Evolutionary conservation across 2,113 vertebrate species (phyloP), one percentile per base, ranked within the genome.

Genomic region (Camelus bactrianus): DNA sequence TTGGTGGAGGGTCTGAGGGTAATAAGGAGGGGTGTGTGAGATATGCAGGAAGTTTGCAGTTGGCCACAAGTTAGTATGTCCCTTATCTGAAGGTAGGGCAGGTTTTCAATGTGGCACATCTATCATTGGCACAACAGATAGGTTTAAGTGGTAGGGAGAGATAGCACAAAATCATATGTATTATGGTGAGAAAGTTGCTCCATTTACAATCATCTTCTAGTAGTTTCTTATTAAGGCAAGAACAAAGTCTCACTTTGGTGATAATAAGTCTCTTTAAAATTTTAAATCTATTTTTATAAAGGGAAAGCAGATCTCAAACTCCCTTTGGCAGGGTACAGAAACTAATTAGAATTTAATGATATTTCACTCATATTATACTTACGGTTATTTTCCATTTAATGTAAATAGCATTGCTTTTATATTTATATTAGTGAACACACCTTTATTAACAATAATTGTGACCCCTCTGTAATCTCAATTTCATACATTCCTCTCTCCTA

Each of bases 281-380:
- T 67, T 38, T 77, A 10, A 50, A 52, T 69, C 42, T 67, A 62
- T 60, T 84, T 89, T 81, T 95, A 82, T 30, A 87, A 94, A 69
- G 15, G 13, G 11, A 86, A 77, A 35, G 24, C 42, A 95, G 48
- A 64, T 58, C 38, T 86, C 60, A 89, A 81, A 80, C 38, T 95
- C 15, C 22, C 38, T 93, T 30, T 93, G 87, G 26, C 52, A 86
- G 48, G 42, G 26, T 89, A 77, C 9, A 62, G 69, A 86, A 83
- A n/a, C 15, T 24, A 85, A 72, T n/a, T 64, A 60, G 6, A 58
- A 92, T 88, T 70, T 91, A 64, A 69, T 60, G 67, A 65, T 56
- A 8, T 64, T 86, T 81, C 30, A 54, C 73, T 70, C 69, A 48
- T 62, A 76, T 75, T 38, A 60, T n/a, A 54, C 4, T 88, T 91